phyloP scores from a whole-genome alignment of 2,797 vertebrate species.

The Rhabdophis nuchalis region DNA sequence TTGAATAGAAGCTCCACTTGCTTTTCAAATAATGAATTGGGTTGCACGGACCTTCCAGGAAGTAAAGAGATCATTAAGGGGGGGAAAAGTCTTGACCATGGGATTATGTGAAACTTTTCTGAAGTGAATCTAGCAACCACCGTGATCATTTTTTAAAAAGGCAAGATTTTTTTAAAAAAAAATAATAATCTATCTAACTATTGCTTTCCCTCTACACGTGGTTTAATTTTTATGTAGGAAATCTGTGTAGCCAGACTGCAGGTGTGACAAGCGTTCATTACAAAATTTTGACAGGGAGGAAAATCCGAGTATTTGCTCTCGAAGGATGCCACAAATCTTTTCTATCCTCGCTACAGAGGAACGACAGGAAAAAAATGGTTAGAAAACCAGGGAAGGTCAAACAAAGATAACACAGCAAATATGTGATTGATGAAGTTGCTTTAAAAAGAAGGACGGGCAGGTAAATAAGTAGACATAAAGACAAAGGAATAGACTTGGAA shows the following conservation, averaged over 20 bases:
- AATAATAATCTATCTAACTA: neutral
- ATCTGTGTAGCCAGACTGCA: neutral
- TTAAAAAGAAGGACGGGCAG: neutral
- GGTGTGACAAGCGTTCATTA: neutral
- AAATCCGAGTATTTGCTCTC: neutral
- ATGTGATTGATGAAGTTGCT: neutral
- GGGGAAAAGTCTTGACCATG: neutral
- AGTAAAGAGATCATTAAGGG: neutral
- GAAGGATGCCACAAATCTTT: neutral
- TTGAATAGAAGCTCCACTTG: neutral
- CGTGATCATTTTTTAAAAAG: neutral
- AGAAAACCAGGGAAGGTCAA: neutral
- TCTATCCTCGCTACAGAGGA: neutral
- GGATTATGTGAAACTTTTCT: neutral
- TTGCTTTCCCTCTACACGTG: neutral
- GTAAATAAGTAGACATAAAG: neutral
- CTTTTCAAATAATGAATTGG: neutral
- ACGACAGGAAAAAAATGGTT: neutral
- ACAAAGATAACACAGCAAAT: neutral
- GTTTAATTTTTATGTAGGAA: neutral
- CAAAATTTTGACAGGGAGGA: neutral
- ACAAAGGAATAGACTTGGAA: neutral
- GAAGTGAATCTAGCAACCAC: neutral
- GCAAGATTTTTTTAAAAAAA: neutral
- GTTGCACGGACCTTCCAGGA: neutral